Percentiles rank a stretch among this genome's conserved stretches.
Conservation (phyloP, 2,888 invertebrate genomes). For the Rhagium mordax region DNA sequence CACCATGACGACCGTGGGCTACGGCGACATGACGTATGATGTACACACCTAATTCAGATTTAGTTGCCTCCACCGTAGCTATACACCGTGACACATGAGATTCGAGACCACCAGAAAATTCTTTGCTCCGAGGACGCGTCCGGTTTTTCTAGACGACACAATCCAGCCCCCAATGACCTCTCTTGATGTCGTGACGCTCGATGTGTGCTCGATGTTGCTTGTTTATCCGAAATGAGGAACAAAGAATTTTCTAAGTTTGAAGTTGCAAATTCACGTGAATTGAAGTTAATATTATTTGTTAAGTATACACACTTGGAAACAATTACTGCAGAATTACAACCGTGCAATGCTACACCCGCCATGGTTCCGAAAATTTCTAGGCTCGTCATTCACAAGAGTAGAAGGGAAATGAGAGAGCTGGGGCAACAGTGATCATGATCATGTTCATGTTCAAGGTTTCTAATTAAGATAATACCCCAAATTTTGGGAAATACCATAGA, state of each 20-base stretch:
- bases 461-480: too few species aligned
- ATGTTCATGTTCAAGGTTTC: too few species aligned
- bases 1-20: constrained; percentile 99
- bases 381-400: background rate
- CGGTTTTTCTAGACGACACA: constrained; percentile 54
- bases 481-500: too few species aligned
- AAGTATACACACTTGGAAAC: constrained; percentile 10
- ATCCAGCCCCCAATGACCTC: constrained; percentile 57
- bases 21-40: constrained; percentile 99
- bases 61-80: constrained; percentile 70
- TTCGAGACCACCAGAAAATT: constrained; percentile 67
- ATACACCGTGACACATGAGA: constrained; percentile 50
- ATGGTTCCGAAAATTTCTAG: background rate
- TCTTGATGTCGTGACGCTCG: constrained; percentile 68
- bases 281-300: constrained; percentile 19
- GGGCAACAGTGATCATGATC: too few species aligned
- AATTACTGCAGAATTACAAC: background rate
- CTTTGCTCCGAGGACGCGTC: constrained; percentile 69
- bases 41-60: constrained; percentile 71
- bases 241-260: constrained; percentile 71
- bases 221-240: constrained; percentile 66
- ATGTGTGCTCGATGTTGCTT: constrained; percentile 68
- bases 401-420: too few species aligned
- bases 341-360: constrained; percentile 5
- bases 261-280: constrained; percentile 49